A percentile compares a stretch with the other conserved stretches of the same genome.
Evolutionary conservation across 2,113 vertebrate genomes (phyloP).

Genomic region (Leucopternis melanops): DNA sequence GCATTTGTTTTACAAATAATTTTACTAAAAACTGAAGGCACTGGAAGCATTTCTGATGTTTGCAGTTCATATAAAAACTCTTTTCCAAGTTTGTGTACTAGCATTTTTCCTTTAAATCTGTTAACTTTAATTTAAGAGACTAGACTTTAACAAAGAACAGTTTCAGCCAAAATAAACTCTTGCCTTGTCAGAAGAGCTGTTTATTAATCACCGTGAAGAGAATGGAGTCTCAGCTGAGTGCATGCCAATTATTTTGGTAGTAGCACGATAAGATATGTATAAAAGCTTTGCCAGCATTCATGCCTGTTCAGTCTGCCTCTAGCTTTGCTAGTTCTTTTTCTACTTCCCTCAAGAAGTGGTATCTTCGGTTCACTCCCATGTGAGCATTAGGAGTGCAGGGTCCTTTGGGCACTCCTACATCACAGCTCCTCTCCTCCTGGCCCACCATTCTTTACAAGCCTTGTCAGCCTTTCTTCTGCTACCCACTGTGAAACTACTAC

Average conservation of each 20-base stretch:
- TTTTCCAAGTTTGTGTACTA: not conserved
- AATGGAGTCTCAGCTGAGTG: not conserved
- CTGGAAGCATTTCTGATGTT: not conserved
- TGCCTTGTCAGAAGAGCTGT: not conserved
- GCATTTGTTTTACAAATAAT: not conserved
- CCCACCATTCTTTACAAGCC: not conserved
- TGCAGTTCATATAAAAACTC: not conserved
- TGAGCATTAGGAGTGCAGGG: not conserved
- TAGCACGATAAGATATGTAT: not conserved
- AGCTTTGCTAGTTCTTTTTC: not conserved
- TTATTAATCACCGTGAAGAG: not conserved
- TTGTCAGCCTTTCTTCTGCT: not conserved
- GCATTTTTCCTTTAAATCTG: not conserved
- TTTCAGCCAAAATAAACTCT: not conserved
- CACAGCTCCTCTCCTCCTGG: not conserved
- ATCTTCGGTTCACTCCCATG: not conserved
- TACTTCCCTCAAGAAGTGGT: not conserved
- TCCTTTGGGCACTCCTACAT: not conserved
- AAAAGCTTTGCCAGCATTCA: not conserved
- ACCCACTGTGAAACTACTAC: not conserved
- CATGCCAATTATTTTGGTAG: not conserved
- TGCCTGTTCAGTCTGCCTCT: not conserved
- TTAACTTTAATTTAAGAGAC: not conserved
- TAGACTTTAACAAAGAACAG: not conserved
- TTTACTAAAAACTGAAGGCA: not conserved